Percentiles rank a stretch among this genome's conserved stretches.
Evolutionary conservation across 1,140 invertebrate species (phyloP).

Genomic region (Sycophaga agraensis): DNA sequence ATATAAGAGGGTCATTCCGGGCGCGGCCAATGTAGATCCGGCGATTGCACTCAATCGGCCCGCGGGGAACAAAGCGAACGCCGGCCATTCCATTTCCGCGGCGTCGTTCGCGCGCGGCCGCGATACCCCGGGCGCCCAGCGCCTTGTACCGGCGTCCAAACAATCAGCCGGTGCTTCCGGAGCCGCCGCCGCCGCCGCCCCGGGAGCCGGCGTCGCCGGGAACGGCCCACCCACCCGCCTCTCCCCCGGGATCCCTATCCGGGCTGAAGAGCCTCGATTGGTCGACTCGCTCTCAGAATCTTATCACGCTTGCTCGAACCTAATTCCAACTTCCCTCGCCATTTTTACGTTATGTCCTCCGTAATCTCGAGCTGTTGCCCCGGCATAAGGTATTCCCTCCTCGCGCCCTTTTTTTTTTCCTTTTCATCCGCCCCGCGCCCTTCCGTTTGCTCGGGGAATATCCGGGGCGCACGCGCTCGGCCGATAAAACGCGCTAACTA

Average conservation of each 20-base stretch:
- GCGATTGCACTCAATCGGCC: conserved; percentile 29
- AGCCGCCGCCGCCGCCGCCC: too few relatives aligned
- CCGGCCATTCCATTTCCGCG: conserved; percentile 27
- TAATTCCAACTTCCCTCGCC: conserved; percentile 16
- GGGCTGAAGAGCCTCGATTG: conserved; percentile 8
- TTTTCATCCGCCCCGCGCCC: neutral
- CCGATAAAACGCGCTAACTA: too few relatives aligned
- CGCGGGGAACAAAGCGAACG: conserved; percentile 28
- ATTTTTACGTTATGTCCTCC: conserved; percentile 18
- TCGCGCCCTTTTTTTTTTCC: neutral
- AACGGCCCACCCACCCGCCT: too few relatives aligned
- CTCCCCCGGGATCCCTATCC: too few relatives aligned
- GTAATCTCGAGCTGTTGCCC: conserved; percentile 21
- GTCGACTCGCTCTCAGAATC: conserved; percentile 18
- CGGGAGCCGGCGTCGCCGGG: too few relatives aligned
- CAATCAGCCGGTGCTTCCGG: conserved; percentile 18
- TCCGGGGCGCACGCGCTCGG: too few relatives aligned
- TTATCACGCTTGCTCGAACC: conserved; percentile 24
- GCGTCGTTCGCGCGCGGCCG: neutral
- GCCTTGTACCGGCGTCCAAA: conserved; percentile 10
- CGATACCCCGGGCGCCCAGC: too few relatives aligned
- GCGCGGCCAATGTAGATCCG: conserved; percentile 15
- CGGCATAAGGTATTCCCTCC: too few relatives aligned
- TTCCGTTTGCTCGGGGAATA: too few relatives aligned
- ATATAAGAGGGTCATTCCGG: conserved; percentile 16